Base-by-base conservation (phyloP, 2,888 invertebrate species). In the Belgica antarctica region DNA sequence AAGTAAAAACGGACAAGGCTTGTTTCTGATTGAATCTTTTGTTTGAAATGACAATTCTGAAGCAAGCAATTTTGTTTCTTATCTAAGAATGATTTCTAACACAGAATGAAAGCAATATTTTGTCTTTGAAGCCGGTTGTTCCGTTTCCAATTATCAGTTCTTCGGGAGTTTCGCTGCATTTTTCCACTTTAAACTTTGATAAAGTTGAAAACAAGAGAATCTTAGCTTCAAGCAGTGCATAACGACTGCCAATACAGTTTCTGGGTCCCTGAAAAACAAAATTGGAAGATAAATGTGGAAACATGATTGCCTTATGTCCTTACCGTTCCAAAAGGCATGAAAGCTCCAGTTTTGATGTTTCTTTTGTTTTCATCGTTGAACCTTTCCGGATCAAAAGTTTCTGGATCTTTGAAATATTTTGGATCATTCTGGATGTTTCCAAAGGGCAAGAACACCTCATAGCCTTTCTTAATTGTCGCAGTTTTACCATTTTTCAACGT, bases 351-450 rank as follows among this genome's bases (percentile, higher is more conserved):
- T 19, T 10, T 22, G 34, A 68, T 68, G 5, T 52, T 28, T 22
- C 8, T 15, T 34, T 68, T 68, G 12, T 34, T 68, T 15, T 68
- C 68, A 28, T 68, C 68, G 17, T 47, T 68, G 8, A 68, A 68
- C 7, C 68, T 17, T 5, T 68, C 19, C 0, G 68, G 68, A 34
- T 68, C 68, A 22, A 68, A 68, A 7, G 28, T 68, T 5, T 57
- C 57, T 10, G 68, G 68, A 31, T 68, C 15, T 12, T 27, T 5
- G 31, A 68, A 68, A 3, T 31, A 68, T 19, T 52, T 34, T n/a
- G 28, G 57, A 15, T 68, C 68, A 22, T 27, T 59, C 15, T 68
- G 68, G 1, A 68, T 27, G n/a, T 10, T 17, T 15, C 1, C 24
- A 17, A 57, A 31, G 12, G 68, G 68, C 22, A 68, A 19, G 1